Percentiles rank a stretch among this genome's conserved stretches.
phyloP scores from a whole-genome alignment of 92 coral and sea anemone species.

The Blastomussa wellsi region DNA sequence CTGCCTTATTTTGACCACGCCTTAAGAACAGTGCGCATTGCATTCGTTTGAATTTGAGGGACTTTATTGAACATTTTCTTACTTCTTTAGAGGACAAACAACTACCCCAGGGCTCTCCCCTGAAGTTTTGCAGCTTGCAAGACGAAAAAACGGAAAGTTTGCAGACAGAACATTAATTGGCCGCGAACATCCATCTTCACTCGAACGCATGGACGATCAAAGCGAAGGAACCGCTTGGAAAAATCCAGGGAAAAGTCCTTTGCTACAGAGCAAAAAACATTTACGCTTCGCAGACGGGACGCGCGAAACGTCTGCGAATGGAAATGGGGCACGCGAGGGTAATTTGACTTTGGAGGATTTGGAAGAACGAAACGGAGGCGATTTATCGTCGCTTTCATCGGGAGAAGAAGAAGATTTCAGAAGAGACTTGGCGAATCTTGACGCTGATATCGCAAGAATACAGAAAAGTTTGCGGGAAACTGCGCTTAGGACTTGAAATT shows the following conservation, averaged over 20 bases:
- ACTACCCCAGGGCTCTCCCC: slow-evolving; percentile 9
- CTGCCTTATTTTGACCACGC: neutral
- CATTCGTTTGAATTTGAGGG: neutral
- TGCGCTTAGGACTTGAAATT: slow-evolving; percentile 53
- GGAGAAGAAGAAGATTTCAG: slow-evolving; percentile 84
- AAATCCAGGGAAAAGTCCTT: neutral
- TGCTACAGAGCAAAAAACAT: slow-evolving; percentile 7
- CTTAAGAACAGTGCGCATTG: neutral
- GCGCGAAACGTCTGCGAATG: neutral
- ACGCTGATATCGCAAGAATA: slow-evolving; percentile 89
- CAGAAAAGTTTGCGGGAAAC: slow-evolving; percentile 89
- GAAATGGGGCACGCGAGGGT: neutral
- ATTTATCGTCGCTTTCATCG: slow-evolving; percentile 80
- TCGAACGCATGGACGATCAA: neutral
- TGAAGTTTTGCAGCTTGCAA: neutral
- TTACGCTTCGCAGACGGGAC: slow-evolving; percentile 30
- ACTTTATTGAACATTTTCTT: neutral
- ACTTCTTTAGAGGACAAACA: slow-evolving; percentile 16
- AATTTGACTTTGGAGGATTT: slow-evolving; percentile 1
- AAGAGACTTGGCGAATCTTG: slow-evolving; percentile 86
- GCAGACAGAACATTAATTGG: neutral
- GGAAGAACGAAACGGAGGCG: slow-evolving; percentile 33
- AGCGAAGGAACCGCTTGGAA: neutral
- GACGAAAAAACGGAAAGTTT: neutral
- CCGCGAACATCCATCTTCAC: neutral